phyloP scores from a whole-genome alignment of 2,113 vertebrate genomes.

The Siniperca knerii region DNA sequence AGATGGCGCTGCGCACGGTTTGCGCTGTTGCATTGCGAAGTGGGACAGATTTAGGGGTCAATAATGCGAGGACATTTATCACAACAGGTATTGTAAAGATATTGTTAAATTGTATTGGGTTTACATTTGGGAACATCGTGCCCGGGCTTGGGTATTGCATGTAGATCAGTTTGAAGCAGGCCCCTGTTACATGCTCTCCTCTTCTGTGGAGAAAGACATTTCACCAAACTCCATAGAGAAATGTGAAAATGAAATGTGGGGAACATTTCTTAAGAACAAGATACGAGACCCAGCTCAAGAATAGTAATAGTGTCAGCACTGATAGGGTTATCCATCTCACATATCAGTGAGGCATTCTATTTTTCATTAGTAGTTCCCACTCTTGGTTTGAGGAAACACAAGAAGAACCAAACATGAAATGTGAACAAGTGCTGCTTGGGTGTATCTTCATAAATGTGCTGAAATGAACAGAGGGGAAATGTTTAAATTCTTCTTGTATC shows the following conservation, averaged over 20 bases:
- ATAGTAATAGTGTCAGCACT: too few species aligned
- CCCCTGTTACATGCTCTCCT: neutral
- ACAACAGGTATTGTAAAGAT: constrained; percentile 72
- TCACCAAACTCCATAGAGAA: neutral
- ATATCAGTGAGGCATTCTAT: neutral
- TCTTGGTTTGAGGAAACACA: neutral
- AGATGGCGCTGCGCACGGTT: constrained; percentile 81
- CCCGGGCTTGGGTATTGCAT: too few species aligned
- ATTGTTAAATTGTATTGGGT: fast-evolving
- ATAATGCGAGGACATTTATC: constrained; percentile 65
- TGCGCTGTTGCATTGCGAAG: constrained; percentile 23
- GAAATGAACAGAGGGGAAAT: too few species aligned
- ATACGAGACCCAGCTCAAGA: too few species aligned
- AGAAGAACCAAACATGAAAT: neutral
- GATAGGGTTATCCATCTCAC: neutral
- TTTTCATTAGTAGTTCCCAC: neutral
- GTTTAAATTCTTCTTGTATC: too few species aligned
- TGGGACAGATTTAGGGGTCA: constrained; percentile 72
- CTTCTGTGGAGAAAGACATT: neutral
- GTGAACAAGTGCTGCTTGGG: neutral
- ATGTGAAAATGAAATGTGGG: too few species aligned
- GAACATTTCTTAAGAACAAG: neutral
- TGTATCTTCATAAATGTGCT: too few species aligned
- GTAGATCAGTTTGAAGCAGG: neutral
- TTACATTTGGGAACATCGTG: fast-evolving